phyloP scores from a whole-genome alignment of 2,113 vertebrate species.

The Gymnogyps californianus region DNA sequence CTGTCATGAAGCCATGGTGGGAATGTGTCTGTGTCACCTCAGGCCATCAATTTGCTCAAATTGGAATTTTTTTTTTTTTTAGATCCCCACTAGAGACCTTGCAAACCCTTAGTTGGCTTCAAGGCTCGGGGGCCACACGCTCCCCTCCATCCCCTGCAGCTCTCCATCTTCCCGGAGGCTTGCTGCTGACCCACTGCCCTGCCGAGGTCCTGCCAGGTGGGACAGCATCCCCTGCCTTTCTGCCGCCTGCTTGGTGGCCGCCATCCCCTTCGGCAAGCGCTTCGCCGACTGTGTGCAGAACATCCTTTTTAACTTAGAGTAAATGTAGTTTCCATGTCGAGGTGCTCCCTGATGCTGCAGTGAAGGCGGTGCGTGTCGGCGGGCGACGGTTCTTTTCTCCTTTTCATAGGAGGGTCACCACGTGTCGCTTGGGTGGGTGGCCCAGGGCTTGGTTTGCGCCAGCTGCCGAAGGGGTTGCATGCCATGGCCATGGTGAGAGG shows the following conservation, averaged over 20 bases:
- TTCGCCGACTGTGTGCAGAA: background rate
- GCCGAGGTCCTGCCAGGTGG: background rate
- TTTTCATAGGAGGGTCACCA: background rate
- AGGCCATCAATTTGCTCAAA: background rate
- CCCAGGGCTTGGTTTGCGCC: background rate
- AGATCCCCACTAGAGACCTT: background rate
- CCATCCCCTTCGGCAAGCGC: background rate
- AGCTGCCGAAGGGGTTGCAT: background rate
- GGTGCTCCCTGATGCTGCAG: background rate
- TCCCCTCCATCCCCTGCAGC: fast-evolving
- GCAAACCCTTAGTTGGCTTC: background rate
- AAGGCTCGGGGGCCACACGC: fast-evolving
- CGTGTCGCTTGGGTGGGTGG: background rate
- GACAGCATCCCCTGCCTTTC: background rate
- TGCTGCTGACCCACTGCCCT: background rate
- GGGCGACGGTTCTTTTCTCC: background rate
- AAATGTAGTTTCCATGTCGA: slow-evolving; percentile 38
- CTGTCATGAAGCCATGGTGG: background rate
- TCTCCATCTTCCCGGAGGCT: background rate
- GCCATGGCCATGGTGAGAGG: background rate
- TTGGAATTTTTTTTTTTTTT: background rate
- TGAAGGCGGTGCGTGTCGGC: fast-evolving
- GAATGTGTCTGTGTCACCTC: background rate
- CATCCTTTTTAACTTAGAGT: slow-evolving; percentile 53
- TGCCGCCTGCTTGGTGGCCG: background rate